Conservation (phyloP, 2,113 vertebrate genomes). For the Etheostoma spectabile region DNA sequence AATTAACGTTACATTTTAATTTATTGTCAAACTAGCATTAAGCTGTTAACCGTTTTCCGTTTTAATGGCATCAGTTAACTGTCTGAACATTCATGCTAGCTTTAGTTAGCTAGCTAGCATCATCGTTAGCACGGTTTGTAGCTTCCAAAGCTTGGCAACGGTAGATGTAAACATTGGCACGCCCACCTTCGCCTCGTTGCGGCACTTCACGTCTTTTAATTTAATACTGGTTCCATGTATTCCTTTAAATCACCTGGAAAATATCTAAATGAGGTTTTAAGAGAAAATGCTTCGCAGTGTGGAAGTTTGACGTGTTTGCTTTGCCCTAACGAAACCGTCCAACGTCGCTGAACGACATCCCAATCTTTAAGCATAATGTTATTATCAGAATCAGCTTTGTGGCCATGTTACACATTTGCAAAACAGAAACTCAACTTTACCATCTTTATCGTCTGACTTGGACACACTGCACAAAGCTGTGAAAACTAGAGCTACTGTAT, state of each 20-base stretch:
- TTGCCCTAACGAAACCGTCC: neutral
- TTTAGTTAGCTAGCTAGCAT: conserved; percentile 4
- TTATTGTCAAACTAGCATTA: neutral
- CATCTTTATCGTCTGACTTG: no score
- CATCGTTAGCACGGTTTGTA: conserved; percentile 20
- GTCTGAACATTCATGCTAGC: neutral
- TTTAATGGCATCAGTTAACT: neutral
- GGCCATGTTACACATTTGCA: no score
- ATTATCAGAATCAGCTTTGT: no score
- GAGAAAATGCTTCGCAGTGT: neutral
- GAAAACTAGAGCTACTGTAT: no score
- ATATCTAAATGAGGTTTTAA: neutral
- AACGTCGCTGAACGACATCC: neutral
- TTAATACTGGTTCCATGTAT: neutral
- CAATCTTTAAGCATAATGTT: no score
- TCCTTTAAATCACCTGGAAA: neutral
- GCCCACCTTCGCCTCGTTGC: conserved; percentile 31
- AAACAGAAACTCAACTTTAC: no score
- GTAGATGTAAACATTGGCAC: conserved; percentile 62
- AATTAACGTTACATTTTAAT: neutral
- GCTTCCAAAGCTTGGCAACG: neutral
- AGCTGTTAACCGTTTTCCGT: accelerated
- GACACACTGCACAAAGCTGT: no score
- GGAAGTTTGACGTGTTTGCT: neutral
- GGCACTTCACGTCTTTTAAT: neutral